Percentiles rank a stretch among this genome's conserved stretches.
phyloP scores from a whole-genome alignment of 2,888 invertebrate genomes.

The Rugalucina vietnamica region DNA sequence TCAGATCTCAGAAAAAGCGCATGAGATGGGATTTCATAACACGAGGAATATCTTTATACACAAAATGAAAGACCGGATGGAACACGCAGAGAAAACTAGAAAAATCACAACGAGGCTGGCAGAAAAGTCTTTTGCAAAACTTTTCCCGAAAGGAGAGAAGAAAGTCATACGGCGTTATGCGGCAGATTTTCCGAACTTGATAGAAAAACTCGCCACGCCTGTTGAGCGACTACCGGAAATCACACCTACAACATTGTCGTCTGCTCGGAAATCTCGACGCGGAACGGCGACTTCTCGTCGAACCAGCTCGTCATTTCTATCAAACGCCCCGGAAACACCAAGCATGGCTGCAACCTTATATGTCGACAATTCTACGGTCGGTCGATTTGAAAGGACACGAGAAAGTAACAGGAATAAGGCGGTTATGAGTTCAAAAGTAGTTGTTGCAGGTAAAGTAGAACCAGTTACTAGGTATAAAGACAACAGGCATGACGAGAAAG shows the following conservation, averaged over 20 bases:
- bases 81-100: conserved; percentile 54
- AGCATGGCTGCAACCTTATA: conserved; percentile 38
- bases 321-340: conserved; percentile 6
- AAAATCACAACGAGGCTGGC: background rate
- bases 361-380: background rate
- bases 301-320: background rate
- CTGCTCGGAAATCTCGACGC: background rate
- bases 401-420: background rate
- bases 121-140: background rate
- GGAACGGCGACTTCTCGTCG: background rate
- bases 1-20: conserved; percentile 62
- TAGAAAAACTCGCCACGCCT: conserved; percentile 2
- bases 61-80: conserved; percentile 62
- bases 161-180: background rate
- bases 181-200: background rate
- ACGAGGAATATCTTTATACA: conserved; percentile 65
- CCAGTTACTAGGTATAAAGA: background rate
- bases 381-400: background rate
- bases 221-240: background rate
- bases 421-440: background rate
- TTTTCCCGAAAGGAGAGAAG: background rate
- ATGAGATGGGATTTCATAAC: conserved; percentile 64
- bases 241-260: background rate
- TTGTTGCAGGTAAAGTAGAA: background rate
- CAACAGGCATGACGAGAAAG: background rate